Conservation (phyloP, 2,113 vertebrate genomes). For the Heliornis fulica region DNA sequence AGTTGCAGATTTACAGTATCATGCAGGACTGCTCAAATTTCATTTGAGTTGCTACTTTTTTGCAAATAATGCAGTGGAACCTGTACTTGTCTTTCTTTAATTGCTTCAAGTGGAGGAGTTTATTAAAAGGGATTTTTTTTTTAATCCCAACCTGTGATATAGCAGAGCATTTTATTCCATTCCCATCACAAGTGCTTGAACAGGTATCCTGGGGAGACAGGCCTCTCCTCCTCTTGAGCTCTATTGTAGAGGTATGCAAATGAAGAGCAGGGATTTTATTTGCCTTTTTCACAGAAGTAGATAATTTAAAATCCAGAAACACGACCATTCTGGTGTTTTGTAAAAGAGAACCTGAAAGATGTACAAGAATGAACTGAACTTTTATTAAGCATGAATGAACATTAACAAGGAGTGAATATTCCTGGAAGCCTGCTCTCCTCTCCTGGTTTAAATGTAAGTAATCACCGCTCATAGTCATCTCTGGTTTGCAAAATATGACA, state of each 20-base stretch:
- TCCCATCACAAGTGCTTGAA: background rate
- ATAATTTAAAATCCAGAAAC: background rate
- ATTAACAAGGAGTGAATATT: background rate
- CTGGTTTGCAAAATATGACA: background rate
- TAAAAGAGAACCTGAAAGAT: background rate
- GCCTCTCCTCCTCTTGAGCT: background rate
- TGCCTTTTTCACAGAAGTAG: background rate
- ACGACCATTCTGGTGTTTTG: background rate
- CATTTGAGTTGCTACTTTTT: background rate
- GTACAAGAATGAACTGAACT: background rate
- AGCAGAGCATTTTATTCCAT: background rate
- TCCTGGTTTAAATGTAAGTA: background rate
- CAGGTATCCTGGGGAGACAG: background rate
- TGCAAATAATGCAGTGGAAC: background rate
- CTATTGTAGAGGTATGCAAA: background rate
- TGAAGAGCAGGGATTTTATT: background rate
- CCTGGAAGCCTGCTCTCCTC: background rate
- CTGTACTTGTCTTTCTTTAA: background rate
- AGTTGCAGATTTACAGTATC: background rate
- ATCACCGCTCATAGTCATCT: background rate
- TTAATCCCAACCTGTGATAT: background rate
- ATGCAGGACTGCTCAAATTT: background rate
- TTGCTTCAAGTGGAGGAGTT: background rate
- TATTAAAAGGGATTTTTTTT: background rate
- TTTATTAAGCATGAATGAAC: background rate